Conservation (phyloP, 2,888 invertebrate genomes). For the Agrochola litura region DNA sequence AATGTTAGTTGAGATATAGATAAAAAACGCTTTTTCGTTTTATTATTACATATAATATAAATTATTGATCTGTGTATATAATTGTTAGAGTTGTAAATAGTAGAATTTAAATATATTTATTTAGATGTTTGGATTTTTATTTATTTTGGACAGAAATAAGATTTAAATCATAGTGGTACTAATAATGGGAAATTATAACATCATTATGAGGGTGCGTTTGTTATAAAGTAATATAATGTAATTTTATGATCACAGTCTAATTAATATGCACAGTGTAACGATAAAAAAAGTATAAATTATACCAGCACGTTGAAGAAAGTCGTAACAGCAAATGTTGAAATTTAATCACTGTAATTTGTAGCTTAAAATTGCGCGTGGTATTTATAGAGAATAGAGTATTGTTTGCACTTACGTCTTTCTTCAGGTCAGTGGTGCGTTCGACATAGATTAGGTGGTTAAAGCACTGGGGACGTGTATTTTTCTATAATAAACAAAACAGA, state of each 20-base stretch:
- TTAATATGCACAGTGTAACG: slow-evolving; percentile 79
- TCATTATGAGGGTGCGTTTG: slow-evolving; percentile 77
- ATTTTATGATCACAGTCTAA: slow-evolving; percentile 75
- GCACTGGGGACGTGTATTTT: slow-evolving; percentile 90
- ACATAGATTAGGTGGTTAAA: slow-evolving; percentile 81
- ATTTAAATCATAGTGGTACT: slow-evolving; percentile 73
- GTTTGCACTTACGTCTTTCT: slow-evolving; percentile 52
- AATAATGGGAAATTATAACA: slow-evolving; percentile 67
- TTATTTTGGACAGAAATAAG: slow-evolving; percentile 73
- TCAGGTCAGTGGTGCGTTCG: slow-evolving; percentile 64
- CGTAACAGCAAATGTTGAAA: slow-evolving; percentile 42
- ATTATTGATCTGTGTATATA: slow-evolving; percentile 89
- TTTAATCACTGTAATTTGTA: slow-evolving; percentile 56
- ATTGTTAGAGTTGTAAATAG: slow-evolving; percentile 87
- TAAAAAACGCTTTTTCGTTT: slow-evolving; percentile 78
- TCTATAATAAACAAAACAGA: slow-evolving; percentile 82
- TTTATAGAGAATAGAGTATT: slow-evolving; percentile 48
- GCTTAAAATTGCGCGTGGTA: slow-evolving; percentile 55
- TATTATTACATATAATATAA: slow-evolving; percentile 72
- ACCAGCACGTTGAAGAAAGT: slow-evolving; percentile 55
- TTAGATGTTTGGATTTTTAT: slow-evolving; percentile 76
- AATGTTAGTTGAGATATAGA: slow-evolving; percentile 84
- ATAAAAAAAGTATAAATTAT: slow-evolving; percentile 61
- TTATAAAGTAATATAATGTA: slow-evolving; percentile 71
- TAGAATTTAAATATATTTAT: slow-evolving; percentile 84